These are phyloP conservation scores for Epinotia demarniana DNA, from an alignment of 2,888 invertebrate genomes.

Conservation along the genomic window DNA sequence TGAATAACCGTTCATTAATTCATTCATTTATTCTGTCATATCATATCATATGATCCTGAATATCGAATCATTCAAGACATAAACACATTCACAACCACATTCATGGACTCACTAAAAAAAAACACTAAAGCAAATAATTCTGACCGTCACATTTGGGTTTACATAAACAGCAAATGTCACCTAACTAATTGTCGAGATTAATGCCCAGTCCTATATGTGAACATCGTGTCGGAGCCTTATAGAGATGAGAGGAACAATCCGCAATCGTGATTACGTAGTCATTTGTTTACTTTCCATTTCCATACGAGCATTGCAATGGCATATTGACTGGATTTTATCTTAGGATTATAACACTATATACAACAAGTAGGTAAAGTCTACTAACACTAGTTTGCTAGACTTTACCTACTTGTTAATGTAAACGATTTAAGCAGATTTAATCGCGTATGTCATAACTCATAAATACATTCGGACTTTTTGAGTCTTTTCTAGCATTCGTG, in stretches of 20 bases:
- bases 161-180: conserved; percentile 34
- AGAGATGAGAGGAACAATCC: conserved; percentile 48
- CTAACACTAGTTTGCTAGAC: too few relatives aligned
- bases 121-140: neutral
- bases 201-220: conserved; percentile 51
- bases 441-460: too few relatives aligned
- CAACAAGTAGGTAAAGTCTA: too few relatives aligned
- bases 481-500: too few relatives aligned
- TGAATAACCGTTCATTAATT: too few relatives aligned
- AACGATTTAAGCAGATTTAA: too few relatives aligned
- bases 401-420: too few relatives aligned
- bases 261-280: conserved; percentile 34
- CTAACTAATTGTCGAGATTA: conserved; percentile 35
- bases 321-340: neutral
- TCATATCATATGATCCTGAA: neutral
- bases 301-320: conserved; percentile 8
- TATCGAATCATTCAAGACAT: neutral
- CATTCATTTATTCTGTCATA: too few relatives aligned
- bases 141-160: conserved; percentile 26
- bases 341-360: neutral
- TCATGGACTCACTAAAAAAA: neutral
- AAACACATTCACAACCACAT: neutral
- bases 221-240: conserved; percentile 55
- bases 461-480: too few relatives aligned
- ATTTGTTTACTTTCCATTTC: conserved; percentile 41